Evolutionary conservation across 2,888 invertebrate genomes (phyloP).

Genomic region (Phyllotreta cruciferae): DNA sequence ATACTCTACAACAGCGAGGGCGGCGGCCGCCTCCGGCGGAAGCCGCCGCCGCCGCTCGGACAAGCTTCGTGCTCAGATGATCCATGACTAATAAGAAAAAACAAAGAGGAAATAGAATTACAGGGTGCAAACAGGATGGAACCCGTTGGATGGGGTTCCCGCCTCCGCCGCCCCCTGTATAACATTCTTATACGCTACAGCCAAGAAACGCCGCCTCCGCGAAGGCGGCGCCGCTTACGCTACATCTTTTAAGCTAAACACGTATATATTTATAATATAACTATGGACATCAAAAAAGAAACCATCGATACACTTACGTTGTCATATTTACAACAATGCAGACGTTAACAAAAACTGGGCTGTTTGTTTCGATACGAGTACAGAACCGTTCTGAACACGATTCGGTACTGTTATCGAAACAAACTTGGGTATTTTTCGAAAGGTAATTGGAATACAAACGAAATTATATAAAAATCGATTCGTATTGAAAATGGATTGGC

Average conservation of each 20-base stretch:
- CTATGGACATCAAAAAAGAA: slow-evolving; percentile 53
- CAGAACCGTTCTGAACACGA: no score
- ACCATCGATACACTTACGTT: slow-evolving; percentile 56
- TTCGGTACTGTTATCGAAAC: no score
- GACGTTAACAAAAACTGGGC: slow-evolving; percentile 27
- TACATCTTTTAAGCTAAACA: slow-evolving; percentile 45
- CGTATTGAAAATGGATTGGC: neutral
- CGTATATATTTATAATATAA: slow-evolving; percentile 40
- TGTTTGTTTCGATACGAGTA: no score
- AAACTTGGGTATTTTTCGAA: no score
- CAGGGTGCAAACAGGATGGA: slow-evolving; percentile 22
- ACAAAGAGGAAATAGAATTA: slow-evolving; percentile 34
- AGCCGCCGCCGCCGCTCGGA: slow-evolving; percentile 28
- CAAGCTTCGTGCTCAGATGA: slow-evolving; percentile 41
- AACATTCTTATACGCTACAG: slow-evolving; percentile 48
- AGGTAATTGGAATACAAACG: no score
- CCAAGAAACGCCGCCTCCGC: slow-evolving; percentile 36
- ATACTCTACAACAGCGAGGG: slow-evolving; percentile 47
- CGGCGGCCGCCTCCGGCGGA: slow-evolving; percentile 32
- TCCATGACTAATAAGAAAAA: slow-evolving; percentile 34
- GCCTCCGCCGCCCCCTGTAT: slow-evolving; percentile 33
- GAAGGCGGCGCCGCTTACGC: slow-evolving; percentile 38
- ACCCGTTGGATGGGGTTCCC: no score
- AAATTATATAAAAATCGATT: neutral
- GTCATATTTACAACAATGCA: slow-evolving; percentile 57